phyloP scores from a whole-genome alignment of 2,888 invertebrate species.

The Omphaloscelis lunosa region DNA sequence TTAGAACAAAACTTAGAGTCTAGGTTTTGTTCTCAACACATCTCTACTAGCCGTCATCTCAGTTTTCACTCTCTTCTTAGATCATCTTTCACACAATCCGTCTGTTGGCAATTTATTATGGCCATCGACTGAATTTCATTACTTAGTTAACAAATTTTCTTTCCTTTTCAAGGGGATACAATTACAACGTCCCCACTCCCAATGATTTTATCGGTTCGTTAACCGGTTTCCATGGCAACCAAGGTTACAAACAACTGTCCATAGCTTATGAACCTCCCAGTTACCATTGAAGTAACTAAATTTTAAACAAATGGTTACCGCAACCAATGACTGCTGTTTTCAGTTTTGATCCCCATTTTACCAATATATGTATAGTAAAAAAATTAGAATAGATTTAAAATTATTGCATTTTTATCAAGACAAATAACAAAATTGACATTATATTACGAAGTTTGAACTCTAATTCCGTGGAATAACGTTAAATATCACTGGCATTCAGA shows the following conservation, averaged over 20 bases:
- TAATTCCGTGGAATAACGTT: background rate
- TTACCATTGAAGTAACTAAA: conserved; percentile 74
- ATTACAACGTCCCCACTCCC: no score
- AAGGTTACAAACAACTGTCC: conserved; percentile 73
- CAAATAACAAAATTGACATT: background rate
- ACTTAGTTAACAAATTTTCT: no score
- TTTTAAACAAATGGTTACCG: conserved; percentile 50
- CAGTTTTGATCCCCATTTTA: conserved; percentile 31
- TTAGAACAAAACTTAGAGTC: no score
- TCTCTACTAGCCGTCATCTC: no score
- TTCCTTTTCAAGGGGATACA: no score
- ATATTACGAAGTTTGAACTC: background rate
- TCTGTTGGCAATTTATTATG: no score
- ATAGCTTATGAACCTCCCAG: conserved; percentile 83
- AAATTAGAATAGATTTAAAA: conserved; percentile 11
- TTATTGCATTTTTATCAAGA: conserved; percentile 10
- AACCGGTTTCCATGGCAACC: conserved; percentile 83
- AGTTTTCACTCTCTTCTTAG: no score
- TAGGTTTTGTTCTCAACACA: no score
- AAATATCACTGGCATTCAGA: background rate
- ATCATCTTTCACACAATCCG: no score
- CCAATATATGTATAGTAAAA: conserved; percentile 50
- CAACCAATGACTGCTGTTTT: conserved; percentile 41
- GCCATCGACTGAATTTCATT: no score
- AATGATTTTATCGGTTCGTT: no score